phyloP scores from a whole-genome alignment of 2,113 vertebrate species.

The Cygnus buccinator region DNA sequence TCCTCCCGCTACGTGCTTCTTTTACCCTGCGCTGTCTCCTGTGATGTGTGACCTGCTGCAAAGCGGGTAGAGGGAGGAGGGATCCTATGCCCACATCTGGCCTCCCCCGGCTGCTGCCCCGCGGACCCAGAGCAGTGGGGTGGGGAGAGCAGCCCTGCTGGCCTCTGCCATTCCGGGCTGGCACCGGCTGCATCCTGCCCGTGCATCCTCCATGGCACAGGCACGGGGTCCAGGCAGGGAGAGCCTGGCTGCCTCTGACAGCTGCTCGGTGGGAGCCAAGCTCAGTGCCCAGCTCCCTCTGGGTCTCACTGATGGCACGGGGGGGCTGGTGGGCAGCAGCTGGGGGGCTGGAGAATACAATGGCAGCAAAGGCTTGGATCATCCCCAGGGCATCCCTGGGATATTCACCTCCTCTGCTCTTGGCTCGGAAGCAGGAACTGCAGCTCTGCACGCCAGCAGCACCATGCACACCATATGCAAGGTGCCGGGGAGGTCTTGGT shows the following conservation, averaged over 20 bases:
- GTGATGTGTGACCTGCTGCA: not conserved
- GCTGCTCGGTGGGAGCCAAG: not conserved
- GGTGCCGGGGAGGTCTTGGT: rapidly evolving
- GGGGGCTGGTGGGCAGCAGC: rapidly evolving
- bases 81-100: not conserved
- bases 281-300: not conserved
- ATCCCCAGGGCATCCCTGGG: not conserved
- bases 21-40: rapidly evolving
- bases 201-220: not conserved
- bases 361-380: not conserved
- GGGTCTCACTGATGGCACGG: not conserved
- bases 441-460: not conserved
- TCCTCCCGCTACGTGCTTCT: not conserved
- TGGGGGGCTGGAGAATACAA: not conserved
- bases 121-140: not conserved
- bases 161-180: not conserved
- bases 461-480: rapidly evolving
- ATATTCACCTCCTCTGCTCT: not conserved
- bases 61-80: no score
- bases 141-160: not conserved
- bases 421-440: not conserved
- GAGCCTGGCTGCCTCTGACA: not conserved
- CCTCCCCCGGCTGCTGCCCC: not conserved
- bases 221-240: not conserved
- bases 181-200: not conserved